Percentiles rank a stretch among this genome's conserved stretches.
Evolutionary conservation across 2,888 invertebrate genomes (phyloP).

Genomic region (Coelogynopora nodosa): DNA sequence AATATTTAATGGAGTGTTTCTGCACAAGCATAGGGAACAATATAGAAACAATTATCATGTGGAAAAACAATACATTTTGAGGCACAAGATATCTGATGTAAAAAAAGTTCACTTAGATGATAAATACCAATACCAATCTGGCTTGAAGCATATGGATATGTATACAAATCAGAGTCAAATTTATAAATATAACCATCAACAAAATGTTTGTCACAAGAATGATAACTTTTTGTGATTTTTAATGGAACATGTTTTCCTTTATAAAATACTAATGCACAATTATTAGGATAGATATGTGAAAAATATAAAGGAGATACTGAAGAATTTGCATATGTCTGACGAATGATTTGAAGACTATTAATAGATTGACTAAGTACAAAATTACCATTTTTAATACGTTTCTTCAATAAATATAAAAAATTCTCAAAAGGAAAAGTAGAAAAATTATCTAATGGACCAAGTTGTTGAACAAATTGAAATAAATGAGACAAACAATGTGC

Average conservation of each 20-base stretch:
- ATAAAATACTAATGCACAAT: neutral
- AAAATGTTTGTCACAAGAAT: neutral
- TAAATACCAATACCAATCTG: too few species aligned
- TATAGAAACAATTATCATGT: too few species aligned
- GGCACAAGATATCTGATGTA: too few species aligned
- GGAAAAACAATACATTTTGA: too few species aligned
- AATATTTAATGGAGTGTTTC: too few species aligned
- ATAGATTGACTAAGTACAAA: neutral
- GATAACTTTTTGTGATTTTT: neutral
- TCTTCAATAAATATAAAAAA: neutral
- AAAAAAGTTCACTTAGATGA: too few species aligned
- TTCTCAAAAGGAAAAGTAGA: neutral
- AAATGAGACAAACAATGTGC: neutral
- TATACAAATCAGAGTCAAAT: neutral
- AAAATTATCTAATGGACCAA: neutral
- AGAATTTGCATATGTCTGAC: neutral
- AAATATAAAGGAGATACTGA: neutral
- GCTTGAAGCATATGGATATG: too few species aligned
- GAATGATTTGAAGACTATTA: neutral
- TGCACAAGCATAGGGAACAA: too few species aligned
- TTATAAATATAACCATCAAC: neutral
- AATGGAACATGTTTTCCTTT: neutral
- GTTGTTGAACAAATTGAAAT: neutral
- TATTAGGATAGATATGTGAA: neutral
- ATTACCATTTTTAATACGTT: neutral